Evolutionary conservation across 2,797 vertebrate species (phyloP).

Genomic region (Limosa lapponica): DNA sequence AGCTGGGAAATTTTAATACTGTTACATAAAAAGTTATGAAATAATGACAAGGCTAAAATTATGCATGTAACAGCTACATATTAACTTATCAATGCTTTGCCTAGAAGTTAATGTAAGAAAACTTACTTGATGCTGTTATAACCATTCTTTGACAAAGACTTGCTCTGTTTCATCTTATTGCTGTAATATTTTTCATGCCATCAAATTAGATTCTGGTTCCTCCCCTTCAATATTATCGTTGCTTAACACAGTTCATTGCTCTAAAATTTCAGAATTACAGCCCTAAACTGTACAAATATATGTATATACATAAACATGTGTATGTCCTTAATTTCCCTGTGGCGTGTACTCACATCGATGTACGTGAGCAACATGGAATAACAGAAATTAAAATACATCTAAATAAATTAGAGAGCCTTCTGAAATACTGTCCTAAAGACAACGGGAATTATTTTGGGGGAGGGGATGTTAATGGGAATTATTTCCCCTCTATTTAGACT

Average conservation of each 20-base stretch:
- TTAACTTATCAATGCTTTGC: neutral
- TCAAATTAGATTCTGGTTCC: neutral
- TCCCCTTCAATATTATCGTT: neutral
- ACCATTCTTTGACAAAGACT: neutral
- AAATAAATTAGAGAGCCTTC: neutral
- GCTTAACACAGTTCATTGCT: neutral
- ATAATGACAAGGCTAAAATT: neutral
- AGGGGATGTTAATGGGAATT: neutral
- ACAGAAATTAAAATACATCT: neutral
- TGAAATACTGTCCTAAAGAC: neutral
- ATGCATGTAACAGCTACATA: neutral
- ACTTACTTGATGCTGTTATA: neutral
- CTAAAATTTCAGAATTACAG: neutral
- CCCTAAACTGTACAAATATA: neutral
- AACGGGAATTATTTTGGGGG: neutral
- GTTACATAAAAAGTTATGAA: neutral
- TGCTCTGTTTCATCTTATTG: neutral
- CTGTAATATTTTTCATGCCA: neutral
- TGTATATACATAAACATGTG: neutral
- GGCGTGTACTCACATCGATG: fast-evolving
- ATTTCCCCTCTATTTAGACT: neutral
- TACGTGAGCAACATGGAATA: fast-evolving
- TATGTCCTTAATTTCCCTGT: neutral
- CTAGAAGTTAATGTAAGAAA: neutral
- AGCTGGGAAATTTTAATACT: neutral